These are phyloP conservation scores for Octodon degus DNA, from an alignment of 2,113 vertebrate genomes.

Conservation along the genomic window DNA sequence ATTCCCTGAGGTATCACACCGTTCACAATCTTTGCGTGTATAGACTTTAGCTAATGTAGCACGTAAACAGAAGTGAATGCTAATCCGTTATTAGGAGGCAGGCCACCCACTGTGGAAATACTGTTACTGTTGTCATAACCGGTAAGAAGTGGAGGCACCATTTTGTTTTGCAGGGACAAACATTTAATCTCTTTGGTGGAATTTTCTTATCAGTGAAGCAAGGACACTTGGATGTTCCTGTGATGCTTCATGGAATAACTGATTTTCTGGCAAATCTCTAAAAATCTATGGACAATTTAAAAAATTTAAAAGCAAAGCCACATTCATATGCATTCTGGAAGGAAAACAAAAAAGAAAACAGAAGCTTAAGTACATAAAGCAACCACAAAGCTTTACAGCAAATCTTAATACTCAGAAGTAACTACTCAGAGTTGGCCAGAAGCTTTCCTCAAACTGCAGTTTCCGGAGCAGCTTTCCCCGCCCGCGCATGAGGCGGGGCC, in stretches of 20 bases:
- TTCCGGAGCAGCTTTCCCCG: constrained; percentile 5
- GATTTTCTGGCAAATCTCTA: background rate
- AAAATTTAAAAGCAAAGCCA: background rate
- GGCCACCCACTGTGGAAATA: background rate
- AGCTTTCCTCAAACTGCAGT: constrained; percentile 52
- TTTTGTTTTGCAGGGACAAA: background rate
- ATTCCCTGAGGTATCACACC: background rate
- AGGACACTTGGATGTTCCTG: background rate
- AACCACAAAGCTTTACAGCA: background rate
- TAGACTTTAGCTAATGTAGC: background rate
- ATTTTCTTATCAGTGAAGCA: constrained; percentile 48
- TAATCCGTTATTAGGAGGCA: constrained; percentile 20
- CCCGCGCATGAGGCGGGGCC: constrained; percentile 29
- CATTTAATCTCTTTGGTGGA: background rate
- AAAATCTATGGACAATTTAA: background rate
- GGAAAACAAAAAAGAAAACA: background rate
- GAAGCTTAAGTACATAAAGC: background rate
- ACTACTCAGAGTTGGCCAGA: constrained; percentile 3
- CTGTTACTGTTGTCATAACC: background rate
- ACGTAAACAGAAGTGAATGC: constrained; percentile 7
- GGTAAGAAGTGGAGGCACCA: background rate
- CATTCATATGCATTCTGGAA: constrained; percentile 7
- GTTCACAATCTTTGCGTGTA: background rate
- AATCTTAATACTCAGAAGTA: constrained; percentile 61
- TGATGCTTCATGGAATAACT: background rate